Conservation (phyloP, 1,140 invertebrate genomes). For the Drosophila sturtevanti region DNA sequence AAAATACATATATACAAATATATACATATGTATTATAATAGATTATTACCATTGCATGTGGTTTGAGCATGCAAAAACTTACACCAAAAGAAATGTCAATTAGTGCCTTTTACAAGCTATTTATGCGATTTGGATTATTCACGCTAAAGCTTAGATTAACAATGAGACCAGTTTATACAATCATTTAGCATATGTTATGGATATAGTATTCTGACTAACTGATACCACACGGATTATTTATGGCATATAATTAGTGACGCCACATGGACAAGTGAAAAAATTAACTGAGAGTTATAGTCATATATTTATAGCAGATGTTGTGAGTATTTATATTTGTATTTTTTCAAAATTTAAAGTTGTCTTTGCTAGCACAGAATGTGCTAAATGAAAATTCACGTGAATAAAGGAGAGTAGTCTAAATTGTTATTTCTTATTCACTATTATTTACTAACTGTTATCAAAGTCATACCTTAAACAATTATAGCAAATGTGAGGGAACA, state of each 20-base stretch:
- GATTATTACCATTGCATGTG: background rate
- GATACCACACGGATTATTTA: background rate
- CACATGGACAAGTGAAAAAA: background rate
- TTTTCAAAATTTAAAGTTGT: conserved; percentile 12
- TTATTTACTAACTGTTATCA: background rate
- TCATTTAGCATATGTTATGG: conserved; percentile 3
- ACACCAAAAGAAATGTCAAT: background rate
- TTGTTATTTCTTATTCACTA: background rate
- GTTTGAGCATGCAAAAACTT: background rate
- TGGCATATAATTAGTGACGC: background rate
- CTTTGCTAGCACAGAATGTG: background rate
- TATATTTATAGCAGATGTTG: conserved; percentile 12
- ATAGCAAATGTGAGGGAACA: background rate
- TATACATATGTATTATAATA: background rate
- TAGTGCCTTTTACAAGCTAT: conserved; percentile 16
- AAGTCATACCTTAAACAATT: background rate
- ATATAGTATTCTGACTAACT: conserved; percentile 2
- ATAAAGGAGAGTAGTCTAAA: background rate
- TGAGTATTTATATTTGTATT: background rate
- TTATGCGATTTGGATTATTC: background rate
- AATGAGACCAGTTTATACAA: conserved; percentile 9
- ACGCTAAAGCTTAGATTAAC: conserved; percentile 4
- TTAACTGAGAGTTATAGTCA: background rate
- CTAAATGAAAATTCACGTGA: background rate
- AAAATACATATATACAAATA: too few species aligned